Evolutionary conservation across 37 sponge, comb jelly and placozoan genomes (phyloP), one percentile per base, ranked within the genome.

Genomic region (Halisarca cf. caerulea): DNA sequence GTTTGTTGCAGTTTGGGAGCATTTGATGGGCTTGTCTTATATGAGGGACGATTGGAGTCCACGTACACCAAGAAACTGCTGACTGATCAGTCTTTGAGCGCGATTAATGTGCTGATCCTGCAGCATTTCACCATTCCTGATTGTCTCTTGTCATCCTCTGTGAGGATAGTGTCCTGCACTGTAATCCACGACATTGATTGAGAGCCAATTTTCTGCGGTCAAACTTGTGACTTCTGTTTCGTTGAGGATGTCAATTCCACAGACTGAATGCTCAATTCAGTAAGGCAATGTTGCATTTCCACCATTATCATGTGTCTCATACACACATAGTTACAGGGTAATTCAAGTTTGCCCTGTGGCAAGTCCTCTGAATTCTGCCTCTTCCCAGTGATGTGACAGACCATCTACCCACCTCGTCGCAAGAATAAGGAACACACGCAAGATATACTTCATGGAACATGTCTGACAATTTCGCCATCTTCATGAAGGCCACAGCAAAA

Each of bases 131-230:
- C 71, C 71, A 69, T 69, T 36, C 27, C 27, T 69, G 2, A 69
- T 3, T 69, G 71, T 36, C 71, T 69, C 71, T 69, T 34, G 71
- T 69, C 71, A 69, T 69, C 71, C 71, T 69, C 71, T 34, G 71
- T 69, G 35, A 69, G 71, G 71, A 15, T 69, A 36, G 33, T 69
- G 37, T 69, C 71, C 71, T 69, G 71, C 71, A 69, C 71, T 15
- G 71, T 7, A 15, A 69, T 69, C 71, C 71, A 69, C 33, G 71
- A 32, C 71, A 4, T 36, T 34, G 20, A 34, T 32, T 7, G 71
- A 30, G 33, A 34, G 27, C 33, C 71, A 4, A 36, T 30, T 55
- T 55, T 54, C 57, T 54, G 57, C 17, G 11, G 11, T 17, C 57
- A 17, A 55, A 35, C 7, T 36, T 69, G 71, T 69, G 71, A 69